Evolutionary conservation across 37 sponge, comb jelly and placozoan species (phyloP).

Genomic region (Ephydatia muelleri): DNA sequence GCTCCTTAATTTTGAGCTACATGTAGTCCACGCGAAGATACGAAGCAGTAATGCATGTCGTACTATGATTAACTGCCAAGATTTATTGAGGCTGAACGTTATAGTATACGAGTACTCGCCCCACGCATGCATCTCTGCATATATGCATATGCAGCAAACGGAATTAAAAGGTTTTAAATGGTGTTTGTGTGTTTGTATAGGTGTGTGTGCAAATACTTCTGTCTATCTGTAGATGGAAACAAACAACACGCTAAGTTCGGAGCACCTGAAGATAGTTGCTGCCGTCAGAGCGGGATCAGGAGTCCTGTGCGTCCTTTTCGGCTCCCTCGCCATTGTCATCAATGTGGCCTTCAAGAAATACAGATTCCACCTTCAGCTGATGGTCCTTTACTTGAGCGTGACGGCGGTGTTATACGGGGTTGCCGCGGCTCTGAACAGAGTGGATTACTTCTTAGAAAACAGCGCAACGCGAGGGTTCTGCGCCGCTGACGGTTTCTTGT

Average conservation of each 20-base stretch:
- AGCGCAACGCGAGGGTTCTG: not conserved
- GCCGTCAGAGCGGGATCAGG: not conserved
- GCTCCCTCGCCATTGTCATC: slow-evolving; percentile 10
- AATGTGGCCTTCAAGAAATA: slow-evolving; percentile 67
- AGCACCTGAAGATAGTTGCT: not conserved
- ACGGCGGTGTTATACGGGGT: slow-evolving; percentile 33
- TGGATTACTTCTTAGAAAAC: not conserved
- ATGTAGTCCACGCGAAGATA: no score
- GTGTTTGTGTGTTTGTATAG: no score
- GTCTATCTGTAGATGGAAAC: not conserved
- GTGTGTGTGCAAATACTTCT: no score
- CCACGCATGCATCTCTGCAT: no score
- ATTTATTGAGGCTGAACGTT: no score
- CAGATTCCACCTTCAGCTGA: slow-evolving; percentile 51
- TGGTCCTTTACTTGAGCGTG: slow-evolving; percentile 53
- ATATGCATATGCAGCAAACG: no score
- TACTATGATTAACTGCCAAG: no score
- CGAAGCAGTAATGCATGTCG: no score
- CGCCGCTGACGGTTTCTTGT: not conserved
- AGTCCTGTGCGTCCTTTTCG: not conserved
- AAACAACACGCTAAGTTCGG: not conserved
- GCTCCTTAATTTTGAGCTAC: no score
- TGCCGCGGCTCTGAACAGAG: slow-evolving; percentile 13
- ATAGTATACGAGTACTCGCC: no score
- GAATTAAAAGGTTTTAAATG: no score